Percentiles rank a stretch among this genome's conserved stretches.
These are phyloP conservation scores for Rotaria socialis DNA, from an alignment of 2,888 invertebrate species.

Conservation along the genomic window DNA sequence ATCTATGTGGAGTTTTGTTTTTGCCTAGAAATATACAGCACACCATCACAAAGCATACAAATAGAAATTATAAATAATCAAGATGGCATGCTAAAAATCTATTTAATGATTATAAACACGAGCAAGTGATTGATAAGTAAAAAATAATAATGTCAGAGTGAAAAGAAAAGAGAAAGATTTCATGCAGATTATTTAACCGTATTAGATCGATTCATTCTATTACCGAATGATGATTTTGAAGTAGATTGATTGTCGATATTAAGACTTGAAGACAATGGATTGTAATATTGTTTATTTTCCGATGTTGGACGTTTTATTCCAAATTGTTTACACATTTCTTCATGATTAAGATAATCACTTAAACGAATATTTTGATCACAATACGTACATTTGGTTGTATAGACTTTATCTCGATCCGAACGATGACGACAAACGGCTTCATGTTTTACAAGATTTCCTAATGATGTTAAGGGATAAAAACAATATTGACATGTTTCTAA, in stretches of 20 bases:
- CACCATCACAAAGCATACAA: too few species aligned
- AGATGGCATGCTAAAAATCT: background rate
- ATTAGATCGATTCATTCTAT: background rate
- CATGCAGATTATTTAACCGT: background rate
- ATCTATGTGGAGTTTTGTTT: background rate
- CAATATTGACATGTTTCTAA: constrained; percentile 34
- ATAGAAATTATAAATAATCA: too few species aligned
- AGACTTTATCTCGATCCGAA: background rate
- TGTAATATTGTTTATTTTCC: background rate
- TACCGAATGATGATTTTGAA: background rate
- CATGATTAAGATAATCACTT: constrained; percentile 16
- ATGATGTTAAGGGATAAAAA: background rate
- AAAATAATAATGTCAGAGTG: background rate
- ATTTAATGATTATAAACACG: background rate
- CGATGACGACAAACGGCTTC: constrained; percentile 27
- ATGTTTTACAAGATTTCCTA: background rate
- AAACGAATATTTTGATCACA: constrained; percentile 19
- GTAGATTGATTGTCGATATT: background rate
- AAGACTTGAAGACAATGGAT: background rate
- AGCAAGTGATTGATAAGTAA: background rate
- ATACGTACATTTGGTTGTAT: constrained; percentile 24
- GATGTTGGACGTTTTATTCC: background rate
- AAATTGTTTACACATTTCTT: background rate
- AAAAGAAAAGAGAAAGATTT: background rate
- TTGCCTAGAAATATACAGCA: too few species aligned